Evolutionary conservation across 2,888 invertebrate species (phyloP).

Genomic region (Thecocarcelia acutangulata): DNA sequence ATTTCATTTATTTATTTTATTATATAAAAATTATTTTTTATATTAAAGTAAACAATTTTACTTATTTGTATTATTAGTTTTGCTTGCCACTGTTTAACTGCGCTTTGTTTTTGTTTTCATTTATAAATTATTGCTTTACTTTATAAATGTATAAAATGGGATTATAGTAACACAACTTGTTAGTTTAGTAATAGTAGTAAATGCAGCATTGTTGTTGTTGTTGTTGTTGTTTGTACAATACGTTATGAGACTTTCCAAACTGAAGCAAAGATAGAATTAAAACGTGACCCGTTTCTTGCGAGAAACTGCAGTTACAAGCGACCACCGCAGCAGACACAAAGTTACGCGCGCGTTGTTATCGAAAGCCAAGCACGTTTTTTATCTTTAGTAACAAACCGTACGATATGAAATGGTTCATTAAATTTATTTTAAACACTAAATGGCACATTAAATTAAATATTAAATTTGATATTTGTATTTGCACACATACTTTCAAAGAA

Average conservation of each 20-base stretch:
- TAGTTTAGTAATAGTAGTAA: neutral
- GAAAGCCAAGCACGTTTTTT: conserved; percentile 42
- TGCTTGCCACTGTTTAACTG: neutral
- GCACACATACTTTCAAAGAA: neutral
- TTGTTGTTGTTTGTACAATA: neutral
- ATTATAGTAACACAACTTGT: conserved; percentile 1
- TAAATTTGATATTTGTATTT: neutral
- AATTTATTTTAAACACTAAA: conserved; percentile 19
- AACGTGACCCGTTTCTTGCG: conserved; percentile 47
- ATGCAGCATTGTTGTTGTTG: neutral
- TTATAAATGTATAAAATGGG: conserved; percentile 17
- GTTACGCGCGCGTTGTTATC: conserved; percentile 51
- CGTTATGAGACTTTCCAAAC: neutral
- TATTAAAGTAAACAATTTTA: too few species aligned
- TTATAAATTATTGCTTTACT: neutral
- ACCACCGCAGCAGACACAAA: neutral
- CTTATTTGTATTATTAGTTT: neutral
- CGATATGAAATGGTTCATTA: conserved; percentile 10
- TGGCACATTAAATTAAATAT: neutral
- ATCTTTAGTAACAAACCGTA: conserved; percentile 8
- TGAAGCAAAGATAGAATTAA: conserved; percentile 3
- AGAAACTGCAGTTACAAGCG: conserved; percentile 5
- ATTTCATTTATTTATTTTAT: too few species aligned
- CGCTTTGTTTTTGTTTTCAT: neutral
- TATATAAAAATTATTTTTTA: too few species aligned